Evolutionary conservation across 1,140 invertebrate species (phyloP), one percentile per base, ranked within the genome.

Genomic region (Formica selysi): DNA sequence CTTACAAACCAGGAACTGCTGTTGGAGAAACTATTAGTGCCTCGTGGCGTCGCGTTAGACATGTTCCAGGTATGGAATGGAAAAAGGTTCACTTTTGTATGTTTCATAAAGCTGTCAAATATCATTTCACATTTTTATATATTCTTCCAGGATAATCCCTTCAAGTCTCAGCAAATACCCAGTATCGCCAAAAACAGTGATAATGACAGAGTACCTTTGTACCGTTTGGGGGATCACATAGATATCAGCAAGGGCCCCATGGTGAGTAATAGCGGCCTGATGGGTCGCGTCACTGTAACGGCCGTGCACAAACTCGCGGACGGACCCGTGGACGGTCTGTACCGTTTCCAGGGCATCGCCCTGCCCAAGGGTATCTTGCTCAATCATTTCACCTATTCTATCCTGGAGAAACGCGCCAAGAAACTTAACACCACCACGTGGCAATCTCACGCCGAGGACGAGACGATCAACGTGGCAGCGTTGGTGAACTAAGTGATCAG

Each of bases 191-290:
- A 96, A 5, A 94, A 96, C 89, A 95, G 95, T 90, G 92, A 96
- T 80, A 95, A 96, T 92, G 76, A 92, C 80, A 96, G 96, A 86
- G 96, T 99, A 0, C 97, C 96, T 0, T 88, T 99, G 2, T 99
- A 99, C 93, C 96, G 98, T 88, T 95, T 98, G 61, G 98, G 97
- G 0, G 96, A 98, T 80, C 98, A 99, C 92, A 97, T 99, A 64
- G 99, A 99, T 92, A 98, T 99, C 59, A 98, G 98, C 38, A 97
- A 97, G 91, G 99, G 98, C 0, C 98, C 98, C 0, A 97, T 99
- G 97, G 96, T 99, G 48, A 96, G 96, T 4, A 97, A 97, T 85
- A 98, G 98, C 0, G 94, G 94, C 51, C 96, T 97, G 78, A 94
- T 99, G 8, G 98, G 98, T 0, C 96, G 97, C 54, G 97, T 96